Base-by-base conservation (phyloP, 2,888 invertebrate genomes). In the Saturnia pavonia region DNA sequence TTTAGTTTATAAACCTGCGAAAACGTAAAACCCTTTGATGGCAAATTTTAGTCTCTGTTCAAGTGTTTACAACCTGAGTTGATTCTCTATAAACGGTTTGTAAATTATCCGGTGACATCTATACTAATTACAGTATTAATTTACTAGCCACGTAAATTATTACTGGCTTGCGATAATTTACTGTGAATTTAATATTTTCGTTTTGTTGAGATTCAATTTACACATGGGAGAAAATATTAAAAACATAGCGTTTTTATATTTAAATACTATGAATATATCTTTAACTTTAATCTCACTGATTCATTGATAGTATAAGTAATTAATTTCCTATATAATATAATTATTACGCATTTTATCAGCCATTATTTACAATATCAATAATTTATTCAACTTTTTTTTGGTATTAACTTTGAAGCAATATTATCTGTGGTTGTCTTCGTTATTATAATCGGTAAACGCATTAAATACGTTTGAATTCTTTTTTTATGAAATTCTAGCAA, bases 251-350 rank as follows among this genome's bases (percentile, higher is more conserved):
- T 82, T 80, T 78, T 80, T 73, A 75, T 75, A 74, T 73, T 72
- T 73, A 78, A 76, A 81, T 78, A 84, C 89, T 90, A 90, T 84
- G 77, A 73, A 54, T 57, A 51, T 51, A 51, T 82, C 34, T 82
- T 90, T 89, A 90, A 91, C 82, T 88, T 90, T 94, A 94, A 92
- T 94, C 93, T 94, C 93, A 94, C 93, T 92, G 89, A 88, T 88
- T 90, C 79, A 82, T 91, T 91, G 91, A 91, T 91, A 91, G 88
- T 84, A 86, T 91, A 90, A n/a, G 14, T 57, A 14, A 57, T 57
- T 57, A 57, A 89, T 89, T 91, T 89, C 79, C 79, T 84, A 82
- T 76, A 76, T 82, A 89, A 87, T 85, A 84, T 91, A 91, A 89
- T 89, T 85, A 67, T 67, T 70, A 86, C 89, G 85, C 89, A 86